Conservation (phyloP, 2,797 vertebrate species). For the Odontamblyopus rebecca region DNA sequence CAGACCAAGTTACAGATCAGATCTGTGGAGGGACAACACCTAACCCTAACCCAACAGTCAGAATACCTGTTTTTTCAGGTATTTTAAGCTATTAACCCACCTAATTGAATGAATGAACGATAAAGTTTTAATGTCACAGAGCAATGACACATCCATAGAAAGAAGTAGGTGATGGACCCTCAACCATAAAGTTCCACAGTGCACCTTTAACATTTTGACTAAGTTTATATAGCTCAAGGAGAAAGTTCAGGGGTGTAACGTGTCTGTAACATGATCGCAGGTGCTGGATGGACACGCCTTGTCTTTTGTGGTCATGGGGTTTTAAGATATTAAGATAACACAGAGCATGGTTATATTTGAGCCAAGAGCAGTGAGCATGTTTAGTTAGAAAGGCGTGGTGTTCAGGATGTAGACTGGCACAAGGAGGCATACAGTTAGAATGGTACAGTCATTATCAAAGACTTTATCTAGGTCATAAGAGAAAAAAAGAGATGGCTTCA, state of each 20-base stretch:
- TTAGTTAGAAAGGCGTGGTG: slow-evolving; percentile 59
- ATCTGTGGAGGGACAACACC: too few relatives aligned
- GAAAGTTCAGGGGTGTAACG: slow-evolving; percentile 18
- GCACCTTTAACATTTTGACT: neutral
- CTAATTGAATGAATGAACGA: too few relatives aligned
- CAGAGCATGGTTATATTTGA: slow-evolving; percentile 21
- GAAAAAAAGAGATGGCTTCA: neutral
- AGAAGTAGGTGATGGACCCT: too few relatives aligned
- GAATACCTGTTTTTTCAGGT: too few relatives aligned
- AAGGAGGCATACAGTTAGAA: neutral
- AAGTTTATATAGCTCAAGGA: slow-evolving; percentile 9
- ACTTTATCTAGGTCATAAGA: neutral
- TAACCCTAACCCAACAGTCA: too few relatives aligned
- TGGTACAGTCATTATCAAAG: neutral
- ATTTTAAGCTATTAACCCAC: too few relatives aligned
- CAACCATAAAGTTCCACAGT: too few relatives aligned
- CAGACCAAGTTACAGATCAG: too few relatives aligned
- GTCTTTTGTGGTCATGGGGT: slow-evolving; percentile 24
- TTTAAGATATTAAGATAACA: slow-evolving; percentile 31
- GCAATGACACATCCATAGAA: too few relatives aligned
- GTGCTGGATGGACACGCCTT: slow-evolving; percentile 38
- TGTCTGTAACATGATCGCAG: slow-evolving; percentile 50
- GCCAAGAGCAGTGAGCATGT: slow-evolving; percentile 30
- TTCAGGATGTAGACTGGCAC: slow-evolving; percentile 52
- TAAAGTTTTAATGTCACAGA: too few relatives aligned